A percentile compares a stretch with the other conserved stretches of the same genome.
phyloP scores from a whole-genome alignment of 2,888 invertebrate genomes.

The Aspidiotus rigidus region DNA sequence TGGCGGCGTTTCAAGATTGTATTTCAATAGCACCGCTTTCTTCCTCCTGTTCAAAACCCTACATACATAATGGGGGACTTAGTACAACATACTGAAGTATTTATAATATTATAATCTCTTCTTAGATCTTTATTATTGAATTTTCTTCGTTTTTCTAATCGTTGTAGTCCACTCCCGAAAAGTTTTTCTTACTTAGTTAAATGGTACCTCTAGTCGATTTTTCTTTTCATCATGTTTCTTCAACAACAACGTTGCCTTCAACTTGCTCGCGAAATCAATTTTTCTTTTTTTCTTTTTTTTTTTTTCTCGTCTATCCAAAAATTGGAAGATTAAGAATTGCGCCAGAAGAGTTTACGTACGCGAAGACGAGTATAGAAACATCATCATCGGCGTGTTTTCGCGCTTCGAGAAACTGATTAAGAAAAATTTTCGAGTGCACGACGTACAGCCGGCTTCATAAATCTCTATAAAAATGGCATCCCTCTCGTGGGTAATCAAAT shows the following conservation, averaged over 20 bases:
- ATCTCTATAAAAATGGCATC: conserved; percentile 28
- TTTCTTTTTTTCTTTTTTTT: not conserved
- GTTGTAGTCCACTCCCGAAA: no score
- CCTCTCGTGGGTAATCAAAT: conserved; percentile 35
- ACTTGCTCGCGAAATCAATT: not conserved
- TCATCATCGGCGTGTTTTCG: not conserved
- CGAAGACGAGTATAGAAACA: not conserved
- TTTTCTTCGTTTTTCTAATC: not conserved
- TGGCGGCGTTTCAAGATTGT: conserved; percentile 6
- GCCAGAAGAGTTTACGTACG: no score
- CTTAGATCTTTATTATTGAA: conserved; percentile 2
- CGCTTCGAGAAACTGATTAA: conserved; percentile 20
- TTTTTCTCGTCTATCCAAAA: no score
- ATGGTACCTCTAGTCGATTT: no score
- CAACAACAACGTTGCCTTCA: not conserved
- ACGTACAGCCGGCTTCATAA: conserved; percentile 20
- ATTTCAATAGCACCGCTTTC: not conserved
- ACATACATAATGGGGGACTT: no score
- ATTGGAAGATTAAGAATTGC: no score
- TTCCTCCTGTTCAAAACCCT: not conserved
- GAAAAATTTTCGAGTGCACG: conserved; percentile 17
- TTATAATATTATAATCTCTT: not conserved
- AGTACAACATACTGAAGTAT: not conserved
- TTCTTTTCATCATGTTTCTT: not conserved
- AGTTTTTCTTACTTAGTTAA: no score